Percentiles rank a stretch among this genome's conserved stretches.
phyloP scores from a whole-genome alignment of 2,113 vertebrate genomes.

The Platichthys stellatus region DNA sequence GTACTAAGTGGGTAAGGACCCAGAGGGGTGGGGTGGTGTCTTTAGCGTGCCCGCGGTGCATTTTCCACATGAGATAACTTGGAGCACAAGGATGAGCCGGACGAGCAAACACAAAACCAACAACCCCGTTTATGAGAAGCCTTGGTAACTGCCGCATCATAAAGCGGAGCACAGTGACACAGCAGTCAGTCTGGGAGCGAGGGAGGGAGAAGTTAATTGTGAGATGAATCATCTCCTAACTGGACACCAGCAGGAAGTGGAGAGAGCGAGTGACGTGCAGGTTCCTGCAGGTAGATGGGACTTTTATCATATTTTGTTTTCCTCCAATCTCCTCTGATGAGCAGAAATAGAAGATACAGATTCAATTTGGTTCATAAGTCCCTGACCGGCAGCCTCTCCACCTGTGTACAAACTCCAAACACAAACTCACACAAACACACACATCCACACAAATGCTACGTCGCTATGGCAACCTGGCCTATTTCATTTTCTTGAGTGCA shows the following conservation, averaged over 20 bases:
- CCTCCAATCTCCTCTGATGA: conserved; percentile 49
- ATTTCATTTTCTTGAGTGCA: conserved; percentile 65
- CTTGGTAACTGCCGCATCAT: conserved; percentile 3
- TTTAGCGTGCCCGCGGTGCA: conserved; percentile 6
- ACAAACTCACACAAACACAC: conserved; percentile 26
- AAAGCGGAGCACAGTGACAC: conserved; percentile 14
- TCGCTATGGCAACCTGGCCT: conserved; percentile 76
- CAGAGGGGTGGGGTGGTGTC: neutral
- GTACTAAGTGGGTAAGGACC: conserved; percentile 13
- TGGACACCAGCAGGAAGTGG: conserved; percentile 46
- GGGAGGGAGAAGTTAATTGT: conserved; percentile 17
- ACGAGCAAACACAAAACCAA: conserved; percentile 34
- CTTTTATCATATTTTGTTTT: neutral
- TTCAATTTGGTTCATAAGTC: conserved; percentile 68
- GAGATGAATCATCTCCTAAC: conserved; percentile 24
- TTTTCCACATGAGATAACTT: conserved; percentile 39
- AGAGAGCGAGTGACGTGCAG: conserved; percentile 41
- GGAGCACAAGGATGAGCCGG: neutral
- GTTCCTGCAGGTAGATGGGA: conserved; percentile 31
- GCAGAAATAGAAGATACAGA: conserved; percentile 65
- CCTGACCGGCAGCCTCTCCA: conserved; percentile 61
- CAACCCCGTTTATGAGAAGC: conserved; percentile 1
- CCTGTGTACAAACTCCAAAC: conserved; percentile 44
- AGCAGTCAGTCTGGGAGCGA: conserved; percentile 8
- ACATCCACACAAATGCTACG: conserved; percentile 49